Base-by-base conservation (phyloP, 2,888 invertebrate genomes). In the Ypsolopha sequella region DNA sequence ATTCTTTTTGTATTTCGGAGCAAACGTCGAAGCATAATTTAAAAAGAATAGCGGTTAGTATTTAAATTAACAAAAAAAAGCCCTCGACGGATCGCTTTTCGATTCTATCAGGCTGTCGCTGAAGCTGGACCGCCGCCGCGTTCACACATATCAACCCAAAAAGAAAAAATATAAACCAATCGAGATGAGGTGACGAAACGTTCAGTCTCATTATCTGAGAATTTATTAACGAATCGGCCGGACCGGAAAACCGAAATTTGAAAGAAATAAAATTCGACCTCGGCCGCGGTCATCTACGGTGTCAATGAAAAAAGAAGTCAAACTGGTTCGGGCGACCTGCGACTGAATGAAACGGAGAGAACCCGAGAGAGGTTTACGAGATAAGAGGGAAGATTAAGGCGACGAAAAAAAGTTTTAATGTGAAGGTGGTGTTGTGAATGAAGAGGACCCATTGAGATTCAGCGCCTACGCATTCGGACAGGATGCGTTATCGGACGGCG, bases 201-300 rank as follows among this genome's bases (percentile, higher is more conserved):
- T 82, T 86, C 85, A 84, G 84, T 82, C 84, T 85, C 85, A 85
- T 86, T 85, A 86, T 86, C 85, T 82, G 82, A 79, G 85, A 86
- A 86, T 86, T 86, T 86, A 86, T 86, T 86, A 86, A 86, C 85
- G 85, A 86, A 84, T 84, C 82, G 84, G 60, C 62, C 73, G 73
- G 82, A 85, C 85, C 85, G 85, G 85, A 84, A 85, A 86, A 86
- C 85, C 82, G 62, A 86, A 84, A 85, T 81, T 84, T 81, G 81
- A 84, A 85, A 84, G 80, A 85, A 85, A 85, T 84, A 85, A 85
- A 84, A 82, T 80, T 80, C 82, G 82, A 84, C 84, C 84, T 84
- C 84, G 74, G 78, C 76, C 79, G 82, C 84, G 85, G 85, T 84
- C 84, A 85, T 80, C 81, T 74, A 79, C 79, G 81, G 78, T 75